Evolutionary conservation across 2,113 vertebrate genomes (phyloP).

Genomic region (Chunga burmeisteri): DNA sequence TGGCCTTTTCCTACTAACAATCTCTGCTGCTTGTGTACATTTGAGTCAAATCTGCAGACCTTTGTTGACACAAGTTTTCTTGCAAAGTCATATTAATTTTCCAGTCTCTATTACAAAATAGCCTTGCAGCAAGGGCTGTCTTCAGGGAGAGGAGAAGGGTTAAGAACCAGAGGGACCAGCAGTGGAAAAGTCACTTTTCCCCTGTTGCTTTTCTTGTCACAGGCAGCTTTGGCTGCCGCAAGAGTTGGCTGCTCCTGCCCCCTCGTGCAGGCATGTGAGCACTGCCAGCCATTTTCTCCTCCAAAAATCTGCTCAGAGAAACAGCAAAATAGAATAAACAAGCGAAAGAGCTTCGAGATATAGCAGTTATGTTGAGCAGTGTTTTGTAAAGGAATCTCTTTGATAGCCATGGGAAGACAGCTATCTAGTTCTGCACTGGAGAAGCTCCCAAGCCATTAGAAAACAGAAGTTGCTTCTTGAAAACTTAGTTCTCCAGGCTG

Average conservation of each 20-base stretch:
- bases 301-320: background rate
- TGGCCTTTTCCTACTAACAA: background rate
- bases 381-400: background rate
- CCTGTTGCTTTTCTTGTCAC: background rate
- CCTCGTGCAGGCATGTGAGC: constrained; percentile 68
- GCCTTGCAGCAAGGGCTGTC: background rate
- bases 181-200: background rate
- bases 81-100: constrained; percentile 11
- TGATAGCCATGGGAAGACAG: background rate
- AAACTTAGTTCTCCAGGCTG: background rate
- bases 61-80: constrained; percentile 9
- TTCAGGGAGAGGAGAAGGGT: background rate
- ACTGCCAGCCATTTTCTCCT: constrained; percentile 35
- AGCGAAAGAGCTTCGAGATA: background rate
- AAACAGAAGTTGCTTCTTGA: background rate
- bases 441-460: background rate
- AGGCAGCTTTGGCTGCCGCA: constrained; percentile 17
- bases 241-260: constrained; percentile 75
- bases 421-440: background rate
- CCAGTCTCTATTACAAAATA: background rate
- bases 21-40: background rate
- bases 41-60: constrained; percentile 1
- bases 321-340: background rate
- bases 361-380: background rate
- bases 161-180: background rate